Percentiles rank a stretch among this genome's conserved stretches.
phyloP scores from a whole-genome alignment of 2,113 vertebrate genomes.

The Chloroceryle aenea region DNA sequence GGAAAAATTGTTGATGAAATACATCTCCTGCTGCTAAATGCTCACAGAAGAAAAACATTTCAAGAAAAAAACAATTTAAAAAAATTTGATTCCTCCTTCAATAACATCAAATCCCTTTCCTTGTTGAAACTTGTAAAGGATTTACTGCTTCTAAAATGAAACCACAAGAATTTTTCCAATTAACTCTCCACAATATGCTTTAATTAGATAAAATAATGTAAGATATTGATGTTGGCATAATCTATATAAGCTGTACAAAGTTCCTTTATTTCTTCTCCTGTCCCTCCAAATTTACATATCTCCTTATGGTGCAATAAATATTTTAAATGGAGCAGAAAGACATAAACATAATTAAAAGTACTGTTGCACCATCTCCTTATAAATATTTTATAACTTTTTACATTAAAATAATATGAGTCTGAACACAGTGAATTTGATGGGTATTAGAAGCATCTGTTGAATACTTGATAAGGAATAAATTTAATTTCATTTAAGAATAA shows the following conservation, averaged over 20 bases:
- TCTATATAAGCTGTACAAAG: constrained; percentile 33
- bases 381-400: constrained; percentile 73
- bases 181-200: constrained; percentile 56
- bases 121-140: not conserved
- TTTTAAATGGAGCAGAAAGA: constrained; percentile 72
- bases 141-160: constrained; percentile 17
- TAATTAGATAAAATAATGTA: constrained; percentile 65
- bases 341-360: constrained; percentile 73
- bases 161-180: constrained; percentile 25
- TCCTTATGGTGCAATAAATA: constrained; percentile 64
- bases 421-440: constrained; percentile 48
- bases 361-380: constrained; percentile 57
- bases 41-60: not conserved
- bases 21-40: not conserved
- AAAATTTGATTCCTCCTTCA: not conserved
- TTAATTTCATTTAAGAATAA: constrained; percentile 31
- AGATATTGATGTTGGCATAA: constrained; percentile 54
- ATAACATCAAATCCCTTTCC: not conserved
- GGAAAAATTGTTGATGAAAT: not conserved
- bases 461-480: constrained; percentile 61
- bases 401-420: constrained; percentile 71
- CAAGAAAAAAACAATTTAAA: not conserved
- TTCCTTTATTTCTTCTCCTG: constrained; percentile 27
- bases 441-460: constrained; percentile 65
- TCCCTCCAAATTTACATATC: constrained; percentile 61